Evolutionary conservation across 2,797 vertebrate genomes (phyloP).

Genomic region (Heterohyrax brucei): DNA sequence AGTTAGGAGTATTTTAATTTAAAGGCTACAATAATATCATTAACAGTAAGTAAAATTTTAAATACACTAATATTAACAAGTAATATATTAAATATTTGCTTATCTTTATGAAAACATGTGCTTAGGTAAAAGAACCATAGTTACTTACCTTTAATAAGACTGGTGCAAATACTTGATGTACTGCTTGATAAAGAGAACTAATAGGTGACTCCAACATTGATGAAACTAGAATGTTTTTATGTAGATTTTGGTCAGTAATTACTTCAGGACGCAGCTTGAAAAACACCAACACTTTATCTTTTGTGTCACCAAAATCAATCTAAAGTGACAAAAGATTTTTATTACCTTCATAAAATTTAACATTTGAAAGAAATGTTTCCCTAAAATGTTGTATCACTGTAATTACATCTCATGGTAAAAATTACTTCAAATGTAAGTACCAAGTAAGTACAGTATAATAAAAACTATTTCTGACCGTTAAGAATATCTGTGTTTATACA

Average conservation of each 20-base stretch:
- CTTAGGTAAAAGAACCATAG: not conserved
- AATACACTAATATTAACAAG: constrained; percentile 51
- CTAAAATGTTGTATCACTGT: not conserved
- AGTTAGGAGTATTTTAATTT: constrained; percentile 2
- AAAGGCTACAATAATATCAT: constrained; percentile 57
- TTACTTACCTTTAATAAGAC: constrained; percentile 94
- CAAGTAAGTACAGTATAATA: constrained; percentile 24
- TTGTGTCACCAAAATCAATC: constrained; percentile 93
- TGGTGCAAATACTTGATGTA: constrained; percentile 96
- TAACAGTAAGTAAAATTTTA: constrained; percentile 66
- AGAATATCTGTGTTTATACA: not conserved
- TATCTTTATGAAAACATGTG: constrained; percentile 33
- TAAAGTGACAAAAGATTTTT: constrained; percentile 85
- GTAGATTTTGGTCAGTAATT: constrained; percentile 97
- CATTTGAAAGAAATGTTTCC: constrained; percentile 39
- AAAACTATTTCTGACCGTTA: constrained; percentile 21
- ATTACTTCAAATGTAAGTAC: constrained; percentile 23
- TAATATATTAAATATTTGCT: constrained; percentile 49
- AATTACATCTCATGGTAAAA: constrained; percentile 38
- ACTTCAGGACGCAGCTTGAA: constrained; percentile 97
- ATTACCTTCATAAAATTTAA: constrained; percentile 64
- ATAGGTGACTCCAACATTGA: constrained; percentile 98
- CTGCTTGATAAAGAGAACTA: constrained; percentile 96
- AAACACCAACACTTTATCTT: constrained; percentile 96
- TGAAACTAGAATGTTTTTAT: constrained; percentile 96